Base-by-base conservation (phyloP, 2,113 vertebrate genomes). In the Mobula birostris region DNA sequence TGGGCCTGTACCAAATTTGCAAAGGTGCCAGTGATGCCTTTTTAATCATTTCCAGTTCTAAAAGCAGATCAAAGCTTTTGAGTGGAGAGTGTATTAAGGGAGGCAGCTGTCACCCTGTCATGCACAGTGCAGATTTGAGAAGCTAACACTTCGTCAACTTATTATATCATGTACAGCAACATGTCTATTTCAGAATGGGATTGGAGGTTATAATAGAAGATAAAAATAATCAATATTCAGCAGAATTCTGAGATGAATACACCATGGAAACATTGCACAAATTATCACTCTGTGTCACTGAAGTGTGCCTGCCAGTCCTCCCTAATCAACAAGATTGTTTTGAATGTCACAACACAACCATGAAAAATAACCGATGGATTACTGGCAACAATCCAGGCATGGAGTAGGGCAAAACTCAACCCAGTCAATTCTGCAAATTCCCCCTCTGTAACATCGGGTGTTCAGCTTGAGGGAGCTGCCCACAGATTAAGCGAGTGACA, bases 21-120 rank as follows among this genome's bases (percentile, higher is more conserved):
- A 17, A 72, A 93, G 91, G 68, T 56, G 68, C 68, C 36, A 4
- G 36, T 56, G 70, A 74, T 56, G 36, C 9, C 70, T 93, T 40
- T 70, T 27, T 72, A 93, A 93, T 72, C 68, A 93, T 93, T 76
- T 48, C 70, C 40, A 27, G 68, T 93, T 93, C 91, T 93, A 93
- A 74, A 93, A 76, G 70, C 70, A 74, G 91, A 93, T 93, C 19
- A 93, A 93, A 93, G 91, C 68, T 14, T 70, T 19, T 74, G 72
- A 56, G 32, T 21, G 24, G 68, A 29, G 70, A 56, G 24, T 56
- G 70, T 29, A 29, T 93, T 40, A 68, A 74, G 70, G 36, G 36
- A 93, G 70, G 36, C 91, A 93, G 68, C 91, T 76, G 91, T 74
- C 91, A 74, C 36, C 68, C 21, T 8, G 9, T 74, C 91, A n/a